Conservation (phyloP, 2,113 vertebrate species). For the Enhydra lutris region DNA sequence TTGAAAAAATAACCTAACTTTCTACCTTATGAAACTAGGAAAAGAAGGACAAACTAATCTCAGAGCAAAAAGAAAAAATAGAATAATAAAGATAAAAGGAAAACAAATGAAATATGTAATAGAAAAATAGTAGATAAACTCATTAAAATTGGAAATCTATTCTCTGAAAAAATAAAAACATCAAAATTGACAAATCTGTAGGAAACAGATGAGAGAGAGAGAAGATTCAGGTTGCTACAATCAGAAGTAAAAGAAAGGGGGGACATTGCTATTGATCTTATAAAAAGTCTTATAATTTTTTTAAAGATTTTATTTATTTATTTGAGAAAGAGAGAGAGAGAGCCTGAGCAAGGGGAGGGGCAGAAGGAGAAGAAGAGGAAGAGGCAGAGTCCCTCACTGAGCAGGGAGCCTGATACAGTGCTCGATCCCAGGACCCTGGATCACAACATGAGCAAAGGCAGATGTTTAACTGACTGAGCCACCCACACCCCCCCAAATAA, state of each 20-base stretch:
- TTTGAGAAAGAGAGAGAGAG: background rate
- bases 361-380: background rate
- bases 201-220: background rate
- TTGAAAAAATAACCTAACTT: background rate
- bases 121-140: background rate
- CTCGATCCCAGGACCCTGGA: background rate
- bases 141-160: background rate
- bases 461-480: background rate
- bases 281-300: background rate
- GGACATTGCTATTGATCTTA: background rate
- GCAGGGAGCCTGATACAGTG: background rate
- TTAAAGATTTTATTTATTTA: background rate
- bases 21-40: background rate
- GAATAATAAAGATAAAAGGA: background rate
- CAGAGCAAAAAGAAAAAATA: background rate
- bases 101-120: background rate
- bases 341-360: background rate
- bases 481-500: background rate
- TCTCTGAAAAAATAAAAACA: background rate
- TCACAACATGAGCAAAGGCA: background rate
- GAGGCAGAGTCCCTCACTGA: background rate
- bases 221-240: background rate
- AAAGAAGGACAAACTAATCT: background rate
- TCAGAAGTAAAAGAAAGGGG: background rate
- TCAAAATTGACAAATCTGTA: background rate